These are phyloP conservation scores for Zoanthus solanderi DNA, from an alignment of 92 coral and sea anemone species.

Conservation along the genomic window DNA sequence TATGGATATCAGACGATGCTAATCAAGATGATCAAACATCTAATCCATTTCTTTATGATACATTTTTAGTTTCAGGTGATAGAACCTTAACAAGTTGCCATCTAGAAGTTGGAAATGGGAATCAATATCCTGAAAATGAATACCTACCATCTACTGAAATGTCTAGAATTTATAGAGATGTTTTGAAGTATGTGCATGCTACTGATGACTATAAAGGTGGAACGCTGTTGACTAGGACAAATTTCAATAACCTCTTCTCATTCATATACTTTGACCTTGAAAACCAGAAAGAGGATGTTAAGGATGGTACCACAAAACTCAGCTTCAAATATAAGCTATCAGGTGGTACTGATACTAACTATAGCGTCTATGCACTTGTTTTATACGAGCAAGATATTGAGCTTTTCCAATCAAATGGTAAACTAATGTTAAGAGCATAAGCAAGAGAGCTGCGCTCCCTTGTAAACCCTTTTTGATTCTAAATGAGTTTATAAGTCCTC, in stretches of 20 bases:
- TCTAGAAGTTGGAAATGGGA: neutral
- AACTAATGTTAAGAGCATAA: too few species aligned
- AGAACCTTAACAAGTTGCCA: neutral
- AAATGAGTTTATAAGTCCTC: neutral
- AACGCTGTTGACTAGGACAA: neutral
- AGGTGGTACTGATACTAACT: neutral
- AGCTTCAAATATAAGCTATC: neutral
- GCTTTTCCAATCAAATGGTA: too few species aligned
- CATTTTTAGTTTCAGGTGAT: neutral
- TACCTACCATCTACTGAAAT: too few species aligned
- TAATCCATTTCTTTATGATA: neutral
- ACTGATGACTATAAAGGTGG: neutral
- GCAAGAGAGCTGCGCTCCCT: too few species aligned
- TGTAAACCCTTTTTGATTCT: too few species aligned
- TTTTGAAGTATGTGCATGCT: too few species aligned
- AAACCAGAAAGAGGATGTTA: too few species aligned
- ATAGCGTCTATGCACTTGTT: neutral
- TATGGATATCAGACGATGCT: too few species aligned
- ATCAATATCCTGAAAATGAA: neutral
- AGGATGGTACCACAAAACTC: too few species aligned
- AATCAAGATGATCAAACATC: too few species aligned
- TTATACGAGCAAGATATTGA: neutral
- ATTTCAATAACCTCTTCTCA: too few species aligned
- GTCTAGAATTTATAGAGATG: neutral
- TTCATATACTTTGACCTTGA: too few species aligned